Percentiles rank a stretch among this genome's conserved stretches.
phyloP scores from a whole-genome alignment of 2,888 invertebrate species.

The Germaria angustata region DNA sequence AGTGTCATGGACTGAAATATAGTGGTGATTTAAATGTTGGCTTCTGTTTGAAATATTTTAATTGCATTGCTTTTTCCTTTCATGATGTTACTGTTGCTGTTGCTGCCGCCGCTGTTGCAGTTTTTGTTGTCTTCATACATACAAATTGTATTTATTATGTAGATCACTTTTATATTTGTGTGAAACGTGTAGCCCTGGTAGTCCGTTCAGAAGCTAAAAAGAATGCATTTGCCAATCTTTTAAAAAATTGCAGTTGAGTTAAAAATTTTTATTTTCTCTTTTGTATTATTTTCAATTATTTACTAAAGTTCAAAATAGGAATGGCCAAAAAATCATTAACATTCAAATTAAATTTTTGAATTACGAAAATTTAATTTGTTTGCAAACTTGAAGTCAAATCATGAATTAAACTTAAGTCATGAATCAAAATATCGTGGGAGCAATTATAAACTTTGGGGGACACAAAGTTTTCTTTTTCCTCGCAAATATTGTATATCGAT shows the following conservation, averaged over 20 bases:
- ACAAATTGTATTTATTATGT: conserved; percentile 61
- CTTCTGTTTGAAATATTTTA: conserved; percentile 74
- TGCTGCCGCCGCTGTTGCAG: conserved; percentile 51
- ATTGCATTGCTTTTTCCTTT: conserved; percentile 69
- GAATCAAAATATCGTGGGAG: too few species aligned
- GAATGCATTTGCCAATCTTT: neutral
- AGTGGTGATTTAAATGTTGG: conserved; percentile 68
- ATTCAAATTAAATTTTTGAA: too few species aligned
- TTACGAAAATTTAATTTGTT: too few species aligned
- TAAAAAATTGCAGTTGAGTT: neutral
- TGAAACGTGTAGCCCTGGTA: neutral
- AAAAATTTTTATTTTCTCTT: too few species aligned
- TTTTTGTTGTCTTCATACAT: conserved; percentile 58
- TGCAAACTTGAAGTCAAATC: too few species aligned
- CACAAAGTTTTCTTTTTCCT: too few species aligned
- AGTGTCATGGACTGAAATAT: conserved; percentile 27
- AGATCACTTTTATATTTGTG: conserved; percentile 64
- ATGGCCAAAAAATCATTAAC: too few species aligned
- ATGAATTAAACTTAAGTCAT: too few species aligned
- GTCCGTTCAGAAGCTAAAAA: neutral
- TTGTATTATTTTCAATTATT: too few species aligned
- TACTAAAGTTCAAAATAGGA: too few species aligned
- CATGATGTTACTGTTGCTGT: conserved; percentile 60
- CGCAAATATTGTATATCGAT: too few species aligned
- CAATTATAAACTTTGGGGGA: too few species aligned